These are phyloP conservation scores for Subacronicta megacephala DNA, from an alignment of 2,888 invertebrate species.

Conservation along the genomic window DNA sequence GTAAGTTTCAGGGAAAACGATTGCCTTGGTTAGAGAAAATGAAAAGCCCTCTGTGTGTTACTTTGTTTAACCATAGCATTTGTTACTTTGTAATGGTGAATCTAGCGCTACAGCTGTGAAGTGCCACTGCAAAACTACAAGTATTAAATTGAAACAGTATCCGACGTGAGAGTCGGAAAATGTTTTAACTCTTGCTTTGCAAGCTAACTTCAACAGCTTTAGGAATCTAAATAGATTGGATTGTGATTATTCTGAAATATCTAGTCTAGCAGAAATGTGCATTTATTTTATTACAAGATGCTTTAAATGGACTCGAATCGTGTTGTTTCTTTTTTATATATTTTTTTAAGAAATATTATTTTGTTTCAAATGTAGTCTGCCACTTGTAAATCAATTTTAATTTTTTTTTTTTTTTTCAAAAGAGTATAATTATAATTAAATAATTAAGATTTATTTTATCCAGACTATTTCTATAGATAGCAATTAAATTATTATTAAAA, in stretches of 20 bases:
- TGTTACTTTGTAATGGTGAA: slow-evolving; percentile 28
- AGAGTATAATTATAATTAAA: no score
- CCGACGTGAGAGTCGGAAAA: slow-evolving; percentile 1
- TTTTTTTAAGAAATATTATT: no score
- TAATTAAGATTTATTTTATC: no score
- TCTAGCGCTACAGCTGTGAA: slow-evolving; percentile 3
- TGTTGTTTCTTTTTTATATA: no score
- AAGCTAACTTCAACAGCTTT: slow-evolving; percentile 16
- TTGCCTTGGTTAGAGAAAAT: slow-evolving; percentile 17
- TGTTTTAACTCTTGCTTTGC: slow-evolving; percentile 14
- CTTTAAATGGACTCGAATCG: no score
- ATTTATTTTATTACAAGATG: no score
- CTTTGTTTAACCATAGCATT: slow-evolving; percentile 22
- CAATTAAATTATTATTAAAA: no score
- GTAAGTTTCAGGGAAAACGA: slow-evolving; percentile 30
- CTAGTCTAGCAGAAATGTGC: neutral
- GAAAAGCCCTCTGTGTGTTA: slow-evolving; percentile 12
- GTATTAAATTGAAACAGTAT: slow-evolving; percentile 29
- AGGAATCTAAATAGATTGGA: slow-evolving; percentile 5
- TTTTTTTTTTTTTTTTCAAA: no score
- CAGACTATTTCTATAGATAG: no score
- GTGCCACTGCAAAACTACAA: slow-evolving; percentile 19
- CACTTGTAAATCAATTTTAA: no score
- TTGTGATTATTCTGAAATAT: neutral
- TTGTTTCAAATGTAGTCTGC: no score